Evolutionary conservation across 2,888 invertebrate species (phyloP), one percentile per base, ranked within the genome.

Genomic region (Thera britannica): DNA sequence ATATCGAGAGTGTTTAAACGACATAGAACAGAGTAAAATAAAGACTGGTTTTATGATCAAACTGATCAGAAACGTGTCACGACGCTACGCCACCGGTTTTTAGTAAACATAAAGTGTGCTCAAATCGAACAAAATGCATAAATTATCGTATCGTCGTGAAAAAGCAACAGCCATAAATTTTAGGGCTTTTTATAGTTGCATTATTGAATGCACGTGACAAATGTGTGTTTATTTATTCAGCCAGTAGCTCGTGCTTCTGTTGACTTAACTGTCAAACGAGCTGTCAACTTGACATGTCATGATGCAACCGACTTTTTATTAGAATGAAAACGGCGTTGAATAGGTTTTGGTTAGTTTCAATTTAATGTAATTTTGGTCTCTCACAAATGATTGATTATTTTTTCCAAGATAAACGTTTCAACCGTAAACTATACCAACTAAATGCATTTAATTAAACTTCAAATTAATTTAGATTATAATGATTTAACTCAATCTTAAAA

Each of bases 261-360:
- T 90, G 86, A 79, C 67, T 71, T 89, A 90, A 89, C 90, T 90
- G 90, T 90, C 84, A 82, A 70, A 66, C 62, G 46, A 77, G 76
- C 80, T 85, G 85, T 84, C 82, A 83, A 63, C 57, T 80, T 75
- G 76, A 78, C 78, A 75, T 61, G 68, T 69, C 75, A 72, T 69
- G 65, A 65, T 72, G 70, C 59, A 73, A 68, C 56, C 35, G 58
- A 65, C 35, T 54, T 58, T 65, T 58, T 55, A 62, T 62, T 62
- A 65, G 34, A 58, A 57, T 58, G 51, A 56, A 59, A 58, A 56
- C 54, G 49, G 46, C 34, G 12, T 41, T 49, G 55, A 54, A 61
- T 54, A 38, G 1, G 48, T 38, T 5, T 36, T 34, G 41, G 62
- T 62, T 46, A 57, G 49, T 65, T 68, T 66, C 59, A 70, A 70